Evolutionary conservation across 2,888 invertebrate genomes (phyloP), one percentile per base, ranked within the genome.

Genomic region (Leptarthrus brevirostris): DNA sequence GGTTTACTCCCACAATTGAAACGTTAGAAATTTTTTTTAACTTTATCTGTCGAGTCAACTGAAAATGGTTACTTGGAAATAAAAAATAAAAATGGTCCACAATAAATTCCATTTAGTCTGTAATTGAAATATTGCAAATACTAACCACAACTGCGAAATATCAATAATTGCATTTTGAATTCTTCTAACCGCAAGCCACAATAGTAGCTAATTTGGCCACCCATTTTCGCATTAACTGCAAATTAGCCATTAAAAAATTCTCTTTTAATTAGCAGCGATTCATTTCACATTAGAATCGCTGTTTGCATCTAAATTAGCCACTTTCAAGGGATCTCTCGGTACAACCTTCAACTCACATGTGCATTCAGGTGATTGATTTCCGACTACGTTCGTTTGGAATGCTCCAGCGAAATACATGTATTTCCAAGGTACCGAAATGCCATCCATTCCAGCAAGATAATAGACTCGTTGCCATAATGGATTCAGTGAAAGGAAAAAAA

Each of bases 401-500:
- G 47, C 16, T 3, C 49, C 18, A 14, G 30, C 24, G 1, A 47
- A 26, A 34, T 52, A n/a, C n/a, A n/a, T n/a, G n/a, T n/a, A 52
- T 66, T 52, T 20, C 52, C 18, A 69, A 69, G 30, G 69, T 22
- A 64, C 64, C 47, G 14, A 64, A 69, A 26, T 69, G 69, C 69
- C 69, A 69, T 69, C 69, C 69, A 52, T 69, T 30, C 30, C 34
- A 52, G 34, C 34, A 52, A 30, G 69, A 69, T 52, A 69, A 52
- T 49, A 44, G 52, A 69, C 49, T 34, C 18, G 52, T 49, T 30
- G 49, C 20, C 34, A 75, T 74, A 75, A 74, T 76, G 72, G 74
- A 74, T 74, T 69, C 70, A 73, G 73, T 74, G 74, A 61, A 76
- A 74, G 58, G 72, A 74, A 76, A n/a, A n/a, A 70, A 76, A 76